These are phyloP conservation scores for Syrphus vitripennis DNA, from an alignment of 2,888 invertebrate genomes.

Conservation along the genomic window DNA sequence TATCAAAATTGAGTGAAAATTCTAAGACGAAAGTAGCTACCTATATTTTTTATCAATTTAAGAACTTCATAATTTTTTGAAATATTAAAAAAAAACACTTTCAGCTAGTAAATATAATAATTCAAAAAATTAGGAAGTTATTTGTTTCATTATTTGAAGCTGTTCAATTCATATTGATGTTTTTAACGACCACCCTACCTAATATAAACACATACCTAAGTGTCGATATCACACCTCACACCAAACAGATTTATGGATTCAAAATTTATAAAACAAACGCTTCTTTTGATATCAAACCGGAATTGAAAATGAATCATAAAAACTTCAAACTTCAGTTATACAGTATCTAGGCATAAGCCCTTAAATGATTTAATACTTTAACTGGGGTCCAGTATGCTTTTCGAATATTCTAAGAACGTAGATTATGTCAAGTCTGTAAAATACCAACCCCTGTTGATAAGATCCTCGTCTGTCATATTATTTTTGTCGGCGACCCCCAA, in stretches of 20 bases:
- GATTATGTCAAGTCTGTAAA: too few relatives aligned
- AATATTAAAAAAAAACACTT: too few relatives aligned
- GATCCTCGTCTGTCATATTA: background rate
- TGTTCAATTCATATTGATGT: too few relatives aligned
- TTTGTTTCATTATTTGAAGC: too few relatives aligned
- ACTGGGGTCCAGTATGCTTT: background rate
- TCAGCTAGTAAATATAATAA: too few relatives aligned
- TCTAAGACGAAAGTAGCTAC: too few relatives aligned
- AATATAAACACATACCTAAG: background rate
- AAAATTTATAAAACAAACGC: background rate
- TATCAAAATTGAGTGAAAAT: too few relatives aligned
- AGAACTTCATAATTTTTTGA: too few relatives aligned
- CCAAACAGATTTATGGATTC: background rate
- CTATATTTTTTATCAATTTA: too few relatives aligned
- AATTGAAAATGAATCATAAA: background rate
- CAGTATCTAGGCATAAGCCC: background rate
- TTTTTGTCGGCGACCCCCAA: background rate
- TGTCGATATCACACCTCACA: background rate
- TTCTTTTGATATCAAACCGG: constrained; percentile 11
- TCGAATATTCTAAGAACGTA: too few relatives aligned
- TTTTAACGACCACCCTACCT: background rate
- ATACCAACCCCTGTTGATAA: background rate
- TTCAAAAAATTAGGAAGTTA: too few relatives aligned
- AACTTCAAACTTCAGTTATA: background rate
- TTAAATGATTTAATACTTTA: background rate